phyloP scores from a whole-genome alignment of 2,888 invertebrate genomes.

The Plutella xylostella region DNA sequence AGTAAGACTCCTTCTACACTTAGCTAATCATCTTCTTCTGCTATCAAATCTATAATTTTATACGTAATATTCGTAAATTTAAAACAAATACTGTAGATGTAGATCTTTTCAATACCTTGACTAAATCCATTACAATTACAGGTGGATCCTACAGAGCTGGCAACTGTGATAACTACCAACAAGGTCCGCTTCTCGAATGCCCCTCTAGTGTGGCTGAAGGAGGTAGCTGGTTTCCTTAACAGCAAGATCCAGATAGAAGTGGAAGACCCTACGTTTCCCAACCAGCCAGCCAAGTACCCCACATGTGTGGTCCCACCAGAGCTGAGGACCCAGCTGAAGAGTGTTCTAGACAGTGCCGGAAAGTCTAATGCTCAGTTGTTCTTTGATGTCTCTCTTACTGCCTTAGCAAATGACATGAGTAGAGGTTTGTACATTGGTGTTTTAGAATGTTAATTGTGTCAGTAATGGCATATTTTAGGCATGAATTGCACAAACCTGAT shows the following conservation, averaged over 20 bases:
- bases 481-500: background rate
- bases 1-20: slow-evolving; percentile 61
- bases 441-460: background rate
- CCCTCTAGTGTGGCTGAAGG: slow-evolving; percentile 77
- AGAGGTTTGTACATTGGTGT: slow-evolving; percentile 53
- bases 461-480: background rate
- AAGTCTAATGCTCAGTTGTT: slow-evolving; percentile 74
- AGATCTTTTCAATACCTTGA: too few relatives aligned
- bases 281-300: slow-evolving; percentile 69
- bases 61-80: too few relatives aligned
- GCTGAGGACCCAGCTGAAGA: slow-evolving; percentile 50
- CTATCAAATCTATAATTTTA: too few relatives aligned
- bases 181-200: slow-evolving; percentile 76
- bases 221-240: slow-evolving; percentile 74
- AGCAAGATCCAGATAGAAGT: slow-evolving; percentile 72
- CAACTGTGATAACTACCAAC: slow-evolving; percentile 59
- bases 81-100: too few relatives aligned
- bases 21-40: too few relatives aligned
- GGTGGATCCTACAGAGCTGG: slow-evolving; percentile 73
- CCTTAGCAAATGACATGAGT: slow-evolving; percentile 79
- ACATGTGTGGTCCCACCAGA: slow-evolving; percentile 58
- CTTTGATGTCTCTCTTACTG: slow-evolving; percentile 76
- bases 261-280: slow-evolving; percentile 71
- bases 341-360: slow-evolving; percentile 70
- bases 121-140: too few relatives aligned